Evolutionary conservation across 2,888 invertebrate genomes (phyloP).

Genomic region (Mylabris sibirica): DNA sequence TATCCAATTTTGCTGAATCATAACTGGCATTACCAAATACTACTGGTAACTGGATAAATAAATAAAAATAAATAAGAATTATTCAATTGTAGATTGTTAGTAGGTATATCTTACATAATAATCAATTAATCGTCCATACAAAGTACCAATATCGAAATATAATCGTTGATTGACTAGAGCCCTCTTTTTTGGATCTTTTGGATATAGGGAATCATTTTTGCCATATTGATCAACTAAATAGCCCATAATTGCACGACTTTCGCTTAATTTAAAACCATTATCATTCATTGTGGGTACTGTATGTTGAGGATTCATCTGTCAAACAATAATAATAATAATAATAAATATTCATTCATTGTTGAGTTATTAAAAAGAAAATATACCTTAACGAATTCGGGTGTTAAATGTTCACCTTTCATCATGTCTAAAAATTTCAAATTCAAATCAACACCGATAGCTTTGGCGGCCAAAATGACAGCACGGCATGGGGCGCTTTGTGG

Average conservation of each 20-base stretch:
- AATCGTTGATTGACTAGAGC: slow-evolving; percentile 81
- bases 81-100: neutral
- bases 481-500: slow-evolving; percentile 74
- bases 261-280: slow-evolving; percentile 81
- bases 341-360: neutral
- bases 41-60: slow-evolving; percentile 53
- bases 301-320: slow-evolving; percentile 83
- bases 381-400: slow-evolving; percentile 75
- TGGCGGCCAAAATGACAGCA: slow-evolving; percentile 70
- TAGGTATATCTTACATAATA: slow-evolving; percentile 75
- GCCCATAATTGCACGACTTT: slow-evolving; percentile 83
- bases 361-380: slow-evolving; percentile 23
- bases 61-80: neutral
- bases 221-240: slow-evolving; percentile 84
- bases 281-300: slow-evolving; percentile 85
- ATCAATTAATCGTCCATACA: slow-evolving; percentile 74
- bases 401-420: slow-evolving; percentile 71
- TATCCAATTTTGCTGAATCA: slow-evolving; percentile 73
- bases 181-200: slow-evolving; percentile 78
- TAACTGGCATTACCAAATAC: slow-evolving; percentile 60
- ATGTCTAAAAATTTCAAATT: slow-evolving; percentile 71
- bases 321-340: neutral
- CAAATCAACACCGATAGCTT: slow-evolving; percentile 70
- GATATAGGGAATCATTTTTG: slow-evolving; percentile 77
- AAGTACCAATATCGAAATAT: slow-evolving; percentile 80